phyloP scores from a whole-genome alignment of 2,113 vertebrate genomes.

The chimpanzee (Pan troglodytes) region NHGRI_mPanTro3-v2.1_pri NC_072419.2:10556001-10556500 shows the following conservation, averaged over 20 bases:
- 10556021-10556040: background rate
- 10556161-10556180: slow-evolving; percentile 37
- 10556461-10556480: background rate
- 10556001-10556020: slow-evolving; percentile 32
- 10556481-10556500: background rate
- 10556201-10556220: background rate
- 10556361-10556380: slow-evolving; percentile 17
- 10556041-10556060: slow-evolving; percentile 25
- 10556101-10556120: slow-evolving; percentile 98
- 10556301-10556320: slow-evolving; percentile 21
- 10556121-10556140: slow-evolving; percentile 95
- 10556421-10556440: background rate
- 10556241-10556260: background rate
- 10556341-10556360: background rate
- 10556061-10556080: background rate
- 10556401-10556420: slow-evolving; percentile 27
- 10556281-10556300: background rate
- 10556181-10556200: slow-evolving; percentile 10
- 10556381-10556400: slow-evolving; percentile 40
- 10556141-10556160: slow-evolving; percentile 59
- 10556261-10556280: slow-evolving; percentile 6
- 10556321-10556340: background rate
- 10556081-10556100: slow-evolving; percentile 96
- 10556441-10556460: slow-evolving; percentile 34
- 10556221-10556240: slow-evolving; percentile 37